A percentile compares a stretch with the other conserved stretches of the same genome.
phyloP scores from a whole-genome alignment of 2,888 invertebrate genomes.

The Rapana venosa region DNA sequence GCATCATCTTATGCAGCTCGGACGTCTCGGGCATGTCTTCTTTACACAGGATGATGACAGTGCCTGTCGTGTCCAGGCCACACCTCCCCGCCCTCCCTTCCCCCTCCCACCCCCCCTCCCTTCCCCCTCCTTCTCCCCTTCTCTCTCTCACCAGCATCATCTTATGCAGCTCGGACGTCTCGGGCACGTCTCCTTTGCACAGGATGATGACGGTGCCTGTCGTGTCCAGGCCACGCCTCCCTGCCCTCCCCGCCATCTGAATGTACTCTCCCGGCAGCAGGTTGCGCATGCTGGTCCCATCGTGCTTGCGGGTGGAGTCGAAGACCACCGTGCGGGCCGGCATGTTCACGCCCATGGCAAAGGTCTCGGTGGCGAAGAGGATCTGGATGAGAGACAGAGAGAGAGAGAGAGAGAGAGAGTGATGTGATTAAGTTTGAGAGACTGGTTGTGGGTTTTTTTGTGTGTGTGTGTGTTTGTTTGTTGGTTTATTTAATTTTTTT shows the following conservation, averaged over 20 bases:
- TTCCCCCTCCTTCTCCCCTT: background rate
- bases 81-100: background rate
- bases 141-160: constrained; percentile 87
- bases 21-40: constrained; percentile 85
- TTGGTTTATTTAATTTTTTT: no score
- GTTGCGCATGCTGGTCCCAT: constrained; percentile 88
- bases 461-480: no score
- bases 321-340: constrained; percentile 98
- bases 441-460: no score
- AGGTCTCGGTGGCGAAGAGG: constrained; percentile 98
- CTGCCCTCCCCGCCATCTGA: constrained; percentile 87
- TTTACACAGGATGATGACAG: constrained; percentile 93
- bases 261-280: constrained; percentile 96
- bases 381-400: constrained; percentile 82
- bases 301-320: constrained; percentile 93
- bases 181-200: constrained; percentile 86
- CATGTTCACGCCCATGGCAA: constrained; percentile 99
- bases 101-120: background rate
- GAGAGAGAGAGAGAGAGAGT: no score
- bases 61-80: constrained; percentile 85
- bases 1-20: constrained; percentile 91
- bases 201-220: constrained; percentile 97
- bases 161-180: constrained; percentile 85
- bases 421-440: no score
- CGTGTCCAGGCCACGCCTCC: constrained; percentile 93